phyloP scores from a whole-genome alignment of 2,888 invertebrate species.

The Homarus gammarus region DNA sequence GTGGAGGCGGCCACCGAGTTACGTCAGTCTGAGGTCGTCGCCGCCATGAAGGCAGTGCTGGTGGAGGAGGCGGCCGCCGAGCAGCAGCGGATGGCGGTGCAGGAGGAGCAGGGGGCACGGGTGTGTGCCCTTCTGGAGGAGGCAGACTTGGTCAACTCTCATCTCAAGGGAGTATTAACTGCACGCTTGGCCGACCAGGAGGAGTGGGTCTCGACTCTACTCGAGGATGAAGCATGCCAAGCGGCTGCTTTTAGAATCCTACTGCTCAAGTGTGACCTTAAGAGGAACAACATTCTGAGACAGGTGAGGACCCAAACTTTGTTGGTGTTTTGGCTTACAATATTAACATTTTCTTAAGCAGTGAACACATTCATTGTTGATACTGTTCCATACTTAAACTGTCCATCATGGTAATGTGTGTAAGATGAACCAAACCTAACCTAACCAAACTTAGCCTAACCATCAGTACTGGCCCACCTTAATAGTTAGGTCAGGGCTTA shows the following conservation, averaged over 20 bases:
- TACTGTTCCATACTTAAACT: no score
- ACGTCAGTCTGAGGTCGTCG: conserved; percentile 61
- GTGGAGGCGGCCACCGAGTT: conserved; percentile 64
- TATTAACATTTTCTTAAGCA: neutral
- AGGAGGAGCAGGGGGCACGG: conserved; percentile 61
- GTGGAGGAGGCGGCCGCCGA: conserved; percentile 68
- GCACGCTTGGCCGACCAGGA: conserved; percentile 61
- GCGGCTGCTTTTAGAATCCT: conserved; percentile 74
- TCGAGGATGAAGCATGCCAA: conserved; percentile 72
- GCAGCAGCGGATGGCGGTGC: conserved; percentile 40
- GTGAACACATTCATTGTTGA: no score
- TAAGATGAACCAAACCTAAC: no score
- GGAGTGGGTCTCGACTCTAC: conserved; percentile 57
- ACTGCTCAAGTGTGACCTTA: conserved; percentile 70
- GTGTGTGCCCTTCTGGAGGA: conserved; percentile 62
- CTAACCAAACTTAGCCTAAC: no score
- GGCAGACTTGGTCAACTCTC: conserved; percentile 53
- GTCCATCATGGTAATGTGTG: neutral
- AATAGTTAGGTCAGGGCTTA: no score
- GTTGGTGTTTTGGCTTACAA: neutral
- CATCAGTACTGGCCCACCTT: no score
- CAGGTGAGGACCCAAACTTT: conserved; percentile 52
- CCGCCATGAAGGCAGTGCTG: conserved; percentile 68
- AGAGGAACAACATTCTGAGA: conserved; percentile 68
- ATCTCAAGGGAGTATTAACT: conserved; percentile 62